phyloP scores from a whole-genome alignment of 2,888 invertebrate genomes.

The Argyresthia goedartella region DNA sequence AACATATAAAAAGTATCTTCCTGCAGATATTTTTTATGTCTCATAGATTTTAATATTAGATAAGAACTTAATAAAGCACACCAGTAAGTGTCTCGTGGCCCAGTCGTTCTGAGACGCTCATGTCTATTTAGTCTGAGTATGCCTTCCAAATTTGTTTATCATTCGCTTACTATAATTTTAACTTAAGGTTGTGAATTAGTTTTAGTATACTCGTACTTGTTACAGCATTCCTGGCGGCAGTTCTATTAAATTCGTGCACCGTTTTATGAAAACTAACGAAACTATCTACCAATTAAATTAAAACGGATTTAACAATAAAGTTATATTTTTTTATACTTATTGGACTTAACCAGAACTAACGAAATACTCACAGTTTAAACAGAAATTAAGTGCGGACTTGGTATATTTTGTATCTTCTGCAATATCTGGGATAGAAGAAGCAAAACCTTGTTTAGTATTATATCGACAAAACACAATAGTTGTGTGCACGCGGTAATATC shows the following conservation, averaged over 20 bases:
- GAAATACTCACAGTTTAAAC: conserved; percentile 12
- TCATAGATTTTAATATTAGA: too few relatives aligned
- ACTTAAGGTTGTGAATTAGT: background rate
- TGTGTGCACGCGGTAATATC: too few relatives aligned
- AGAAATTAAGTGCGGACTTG: conserved; percentile 16
- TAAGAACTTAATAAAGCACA: too few relatives aligned
- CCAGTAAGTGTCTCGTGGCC: too few relatives aligned
- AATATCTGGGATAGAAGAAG: conserved; percentile 55
- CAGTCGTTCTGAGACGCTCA: too few relatives aligned
- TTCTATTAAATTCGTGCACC: conserved; percentile 22
- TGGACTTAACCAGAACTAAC: conserved; percentile 34
- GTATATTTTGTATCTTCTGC: conserved; percentile 27
- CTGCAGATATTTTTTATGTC: too few relatives aligned
- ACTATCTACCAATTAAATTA: conserved; percentile 14
- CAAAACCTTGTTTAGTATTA: too few relatives aligned
- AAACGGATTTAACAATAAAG: conserved; percentile 26
- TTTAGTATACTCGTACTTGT: background rate
- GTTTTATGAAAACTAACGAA: conserved; percentile 22
- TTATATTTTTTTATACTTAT: conserved; percentile 56
- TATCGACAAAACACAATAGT: too few relatives aligned
- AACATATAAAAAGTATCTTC: too few relatives aligned
- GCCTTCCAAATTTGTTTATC: too few relatives aligned
- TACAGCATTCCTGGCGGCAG: background rate
- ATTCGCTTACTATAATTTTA: background rate
- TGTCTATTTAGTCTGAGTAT: too few relatives aligned